Evolutionary conservation across 2,888 invertebrate species (phyloP), one percentile per base, ranked within the genome.

Genomic region (Octonoba sinensis): DNA sequence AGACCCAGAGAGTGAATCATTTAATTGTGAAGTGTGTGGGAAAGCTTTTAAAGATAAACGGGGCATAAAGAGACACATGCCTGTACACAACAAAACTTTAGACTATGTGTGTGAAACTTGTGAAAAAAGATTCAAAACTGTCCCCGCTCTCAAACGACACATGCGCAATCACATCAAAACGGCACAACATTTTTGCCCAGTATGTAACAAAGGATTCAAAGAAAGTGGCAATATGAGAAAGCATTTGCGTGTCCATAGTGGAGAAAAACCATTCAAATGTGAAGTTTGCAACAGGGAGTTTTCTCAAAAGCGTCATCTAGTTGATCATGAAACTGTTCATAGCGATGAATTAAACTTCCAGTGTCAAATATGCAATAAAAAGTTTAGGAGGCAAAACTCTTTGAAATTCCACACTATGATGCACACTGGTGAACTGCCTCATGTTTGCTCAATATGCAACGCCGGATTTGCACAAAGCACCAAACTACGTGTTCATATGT

Each of bases 71-170:
- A 24, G 36, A n/a, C 60, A 60, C 36, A n/a, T 60, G 13, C n/a
- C 36, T 16, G 36, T 60, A 15, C 60, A 60, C n/a, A 27, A 24
- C 13, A 36, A 22, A 16, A 60, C 24, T 8, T 60, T 18, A 16
- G 60, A 60, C n/a, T 60, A n/a, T 60, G 60, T 12, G 60, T 60
- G 60, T 60, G 60, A 60, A 4, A 12, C 36, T 12, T 60, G 60
- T 12, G n/a, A 60, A 60, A 60, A 60, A 11, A 24, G 15, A 16
- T 60, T 60, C 27, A 60, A 60, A 60, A 60, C 27, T n/a, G 15
- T 16, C 15, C 24, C 16, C 15, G 27, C 27, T 60, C 60, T 60
- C 18, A 24, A 36, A 13, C n/a, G 60, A 8, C 60, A 60, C 36
- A 27, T 27, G 24, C 24, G 12, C 1, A 60, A 16, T 36, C 60